A percentile compares a stretch with the other conserved stretches of the same genome.
Evolutionary conservation across 2,113 vertebrate genomes (phyloP).

Genomic region (Lepus timidus): DNA sequence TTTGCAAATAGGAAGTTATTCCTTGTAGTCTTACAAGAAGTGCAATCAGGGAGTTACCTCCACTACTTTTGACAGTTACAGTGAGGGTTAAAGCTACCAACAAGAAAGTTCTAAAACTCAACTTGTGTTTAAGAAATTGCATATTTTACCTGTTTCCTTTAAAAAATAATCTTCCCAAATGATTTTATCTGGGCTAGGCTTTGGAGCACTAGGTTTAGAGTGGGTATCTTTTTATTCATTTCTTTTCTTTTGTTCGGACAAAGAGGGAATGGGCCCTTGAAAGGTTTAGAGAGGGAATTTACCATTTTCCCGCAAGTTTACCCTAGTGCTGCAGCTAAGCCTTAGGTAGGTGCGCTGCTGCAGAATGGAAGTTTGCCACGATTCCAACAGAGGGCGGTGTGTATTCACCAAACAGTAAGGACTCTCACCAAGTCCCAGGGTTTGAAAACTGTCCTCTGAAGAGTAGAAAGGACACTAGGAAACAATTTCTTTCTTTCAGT

Average conservation of each 20-base stretch:
- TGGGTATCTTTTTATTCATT: neutral
- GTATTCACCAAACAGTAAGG: constrained; percentile 78
- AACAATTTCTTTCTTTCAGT: constrained; percentile 72
- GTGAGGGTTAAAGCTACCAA: constrained; percentile 37
- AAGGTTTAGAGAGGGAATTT: constrained; percentile 14
- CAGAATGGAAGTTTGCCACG: neutral
- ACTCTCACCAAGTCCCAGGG: accelerated
- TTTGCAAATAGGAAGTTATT: neutral
- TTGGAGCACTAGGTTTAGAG: constrained; percentile 1
- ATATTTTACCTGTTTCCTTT: neutral
- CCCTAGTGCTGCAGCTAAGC: neutral
- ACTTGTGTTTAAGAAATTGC: constrained; percentile 40
- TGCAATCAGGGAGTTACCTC: neutral
- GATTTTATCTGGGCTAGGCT: neutral
- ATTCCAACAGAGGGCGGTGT: constrained; percentile 89
- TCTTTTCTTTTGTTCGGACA: constrained; percentile 24
- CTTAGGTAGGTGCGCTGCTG: neutral
- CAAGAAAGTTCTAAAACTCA: neutral
- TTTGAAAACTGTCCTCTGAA: constrained; percentile 63
- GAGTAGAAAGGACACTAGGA: constrained; percentile 75
- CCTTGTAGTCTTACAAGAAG: neutral
- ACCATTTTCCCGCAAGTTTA: constrained; percentile 34
- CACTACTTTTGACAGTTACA: neutral
- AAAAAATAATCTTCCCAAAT: neutral
- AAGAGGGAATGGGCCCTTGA: neutral